These are phyloP conservation scores for Hippocampus guttulatus DNA, from an alignment of 2,113 vertebrate species.

Conservation along the genomic window DNA sequence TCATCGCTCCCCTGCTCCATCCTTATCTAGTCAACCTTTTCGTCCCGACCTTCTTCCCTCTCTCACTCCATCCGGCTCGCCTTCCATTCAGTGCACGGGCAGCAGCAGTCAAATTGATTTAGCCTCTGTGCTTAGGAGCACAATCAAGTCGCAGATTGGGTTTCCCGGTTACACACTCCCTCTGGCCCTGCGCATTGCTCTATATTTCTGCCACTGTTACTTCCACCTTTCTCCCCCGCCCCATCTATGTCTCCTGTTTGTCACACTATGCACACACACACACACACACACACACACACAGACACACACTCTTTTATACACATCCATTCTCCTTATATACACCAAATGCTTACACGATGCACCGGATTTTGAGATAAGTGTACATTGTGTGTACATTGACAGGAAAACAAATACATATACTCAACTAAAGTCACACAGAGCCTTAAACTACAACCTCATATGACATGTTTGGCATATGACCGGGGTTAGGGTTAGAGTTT, in stretches of 20 bases:
- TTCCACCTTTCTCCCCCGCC: conserved; percentile 20
- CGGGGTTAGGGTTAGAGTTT: no score
- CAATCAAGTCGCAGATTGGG: conserved; percentile 65
- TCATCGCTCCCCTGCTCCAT: conserved; percentile 43
- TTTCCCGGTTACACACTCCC: conserved; percentile 56
- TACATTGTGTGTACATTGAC: background rate
- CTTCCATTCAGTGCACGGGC: conserved; percentile 57
- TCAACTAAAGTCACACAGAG: background rate
- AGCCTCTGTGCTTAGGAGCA: conserved; percentile 61
- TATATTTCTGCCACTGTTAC: conserved; percentile 21
- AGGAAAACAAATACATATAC: no score
- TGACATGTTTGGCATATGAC: background rate
- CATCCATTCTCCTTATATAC: conserved; percentile 3
- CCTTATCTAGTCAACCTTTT: conserved; percentile 41
- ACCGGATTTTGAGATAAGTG: background rate
- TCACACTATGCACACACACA: background rate
- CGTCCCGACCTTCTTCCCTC: conserved; percentile 36
- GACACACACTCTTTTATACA: background rate
- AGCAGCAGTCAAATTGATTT: conserved; percentile 70
- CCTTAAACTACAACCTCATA: background rate
- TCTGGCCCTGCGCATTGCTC: conserved; percentile 37
- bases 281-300: background rate
- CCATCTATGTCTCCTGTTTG: conserved; percentile 10
- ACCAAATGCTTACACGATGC: background rate
- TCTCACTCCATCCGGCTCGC: conserved; percentile 49